These are phyloP conservation scores for Halcyon leucocephala DNA, from an alignment of 2,797 vertebrate species.

Conservation along the genomic window DNA sequence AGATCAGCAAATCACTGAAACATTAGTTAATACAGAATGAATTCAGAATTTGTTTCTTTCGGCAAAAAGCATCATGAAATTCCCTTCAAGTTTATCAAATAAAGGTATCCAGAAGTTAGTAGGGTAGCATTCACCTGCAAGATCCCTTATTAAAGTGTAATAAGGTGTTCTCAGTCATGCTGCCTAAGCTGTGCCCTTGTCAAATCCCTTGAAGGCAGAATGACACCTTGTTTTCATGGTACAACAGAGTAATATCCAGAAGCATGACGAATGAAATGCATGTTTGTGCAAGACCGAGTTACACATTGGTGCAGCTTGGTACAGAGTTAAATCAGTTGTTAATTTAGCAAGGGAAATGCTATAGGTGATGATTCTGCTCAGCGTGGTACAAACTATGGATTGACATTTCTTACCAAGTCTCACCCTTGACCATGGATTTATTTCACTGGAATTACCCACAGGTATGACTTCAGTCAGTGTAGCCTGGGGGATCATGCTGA, in stretches of 20 bases:
- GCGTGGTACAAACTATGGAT: neutral
- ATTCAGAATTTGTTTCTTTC: neutral
- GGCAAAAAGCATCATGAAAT: neutral
- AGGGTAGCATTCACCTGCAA: neutral
- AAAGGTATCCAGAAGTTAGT: neutral
- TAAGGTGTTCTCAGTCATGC: neutral
- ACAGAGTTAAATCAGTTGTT: neutral
- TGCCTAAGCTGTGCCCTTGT: neutral
- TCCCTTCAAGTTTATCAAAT: neutral
- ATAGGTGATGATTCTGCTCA: neutral
- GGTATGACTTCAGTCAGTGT: neutral
- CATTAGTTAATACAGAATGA: neutral
- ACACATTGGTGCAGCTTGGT: neutral
- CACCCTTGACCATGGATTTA: neutral
- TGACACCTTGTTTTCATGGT: neutral
- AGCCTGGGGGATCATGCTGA: neutral
- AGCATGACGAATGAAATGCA: neutral
- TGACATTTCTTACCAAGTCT: neutral
- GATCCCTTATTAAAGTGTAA: neutral
- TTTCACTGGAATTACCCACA: conserved; percentile 11
- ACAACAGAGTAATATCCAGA: neutral
- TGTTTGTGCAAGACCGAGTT: neutral
- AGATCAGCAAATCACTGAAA: neutral
- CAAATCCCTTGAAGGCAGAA: neutral
- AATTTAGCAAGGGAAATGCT: neutral